Evolutionary conservation across 37 sponge, comb jelly and placozoan species (phyloP).

Genomic region (Tethya wilhelma): DNA sequence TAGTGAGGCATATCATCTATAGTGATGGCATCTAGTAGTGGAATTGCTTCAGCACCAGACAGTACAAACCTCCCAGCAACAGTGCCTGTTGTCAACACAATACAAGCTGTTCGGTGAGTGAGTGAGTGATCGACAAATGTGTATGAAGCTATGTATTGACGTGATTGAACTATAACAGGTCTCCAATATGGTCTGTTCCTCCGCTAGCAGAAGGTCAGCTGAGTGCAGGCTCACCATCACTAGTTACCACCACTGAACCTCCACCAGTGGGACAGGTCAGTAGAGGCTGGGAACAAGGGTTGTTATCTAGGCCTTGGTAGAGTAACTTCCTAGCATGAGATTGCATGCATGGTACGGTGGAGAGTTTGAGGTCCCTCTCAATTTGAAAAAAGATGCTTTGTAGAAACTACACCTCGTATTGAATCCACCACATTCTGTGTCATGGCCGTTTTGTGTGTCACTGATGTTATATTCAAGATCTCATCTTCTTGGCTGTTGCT

Average conservation of each 20-base stretch:
- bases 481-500: no score
- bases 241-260: conserved; percentile 3
- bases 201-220: conserved; percentile 22
- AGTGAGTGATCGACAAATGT: not conserved
- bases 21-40: not conserved
- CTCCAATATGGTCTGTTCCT: conserved; percentile 49
- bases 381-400: no score
- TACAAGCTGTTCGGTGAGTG: conserved; percentile 33
- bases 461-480: no score
- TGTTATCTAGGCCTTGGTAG: no score
- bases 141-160: not conserved
- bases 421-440: no score
- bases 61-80: no score
- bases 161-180: not conserved
- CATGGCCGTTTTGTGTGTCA: no score
- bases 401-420: no score
- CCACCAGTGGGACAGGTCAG: conserved; percentile 33
- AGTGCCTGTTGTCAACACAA: conserved; percentile 24
- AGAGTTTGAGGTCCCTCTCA: no score
- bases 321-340: not conserved
- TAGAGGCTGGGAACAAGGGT: not conserved
- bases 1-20: no score
- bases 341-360: no score
- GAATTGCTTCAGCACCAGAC: not conserved
- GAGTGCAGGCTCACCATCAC: not conserved